Conservation (phyloP, 2,113 vertebrate species). For the Colaptes auratus region DNA sequence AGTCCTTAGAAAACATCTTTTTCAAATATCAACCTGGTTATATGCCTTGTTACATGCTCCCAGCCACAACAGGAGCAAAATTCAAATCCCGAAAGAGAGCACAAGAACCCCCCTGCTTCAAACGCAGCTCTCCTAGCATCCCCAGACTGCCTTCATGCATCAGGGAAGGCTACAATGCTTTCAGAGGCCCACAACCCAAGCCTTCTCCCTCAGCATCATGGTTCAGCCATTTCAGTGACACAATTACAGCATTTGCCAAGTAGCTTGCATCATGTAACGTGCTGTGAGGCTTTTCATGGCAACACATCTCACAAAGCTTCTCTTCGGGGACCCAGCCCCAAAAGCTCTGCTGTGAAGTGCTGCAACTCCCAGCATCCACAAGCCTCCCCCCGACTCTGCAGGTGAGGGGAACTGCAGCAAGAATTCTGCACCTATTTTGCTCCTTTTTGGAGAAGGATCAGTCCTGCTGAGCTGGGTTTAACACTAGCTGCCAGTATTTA, state of each 20-base stretch:
- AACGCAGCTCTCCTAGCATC: not conserved
- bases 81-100: not conserved
- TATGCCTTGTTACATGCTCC: not conserved
- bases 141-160: not conserved
- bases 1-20: not conserved
- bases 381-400: not conserved
- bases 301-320: not conserved
- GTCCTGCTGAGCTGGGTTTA: not conserved
- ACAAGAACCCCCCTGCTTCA: not conserved
- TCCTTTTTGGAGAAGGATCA: not conserved
- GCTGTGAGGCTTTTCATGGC: constrained; percentile 36
- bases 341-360: not conserved
- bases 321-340: constrained; percentile 1
- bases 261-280: constrained; percentile 40
- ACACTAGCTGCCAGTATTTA: not conserved
- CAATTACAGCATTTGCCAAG: constrained; percentile 40
- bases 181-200: constrained; percentile 41
- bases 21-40: constrained; percentile 9
- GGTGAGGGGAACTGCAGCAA: not conserved
- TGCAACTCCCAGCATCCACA: not conserved
- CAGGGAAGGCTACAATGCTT: not conserved
- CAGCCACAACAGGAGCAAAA: not conserved
- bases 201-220: not conserved
- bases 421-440: not conserved
- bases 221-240: constrained; percentile 54